phyloP scores from a whole-genome alignment of 1,140 invertebrate species.

The Drosophila kurseongensis region DNA sequence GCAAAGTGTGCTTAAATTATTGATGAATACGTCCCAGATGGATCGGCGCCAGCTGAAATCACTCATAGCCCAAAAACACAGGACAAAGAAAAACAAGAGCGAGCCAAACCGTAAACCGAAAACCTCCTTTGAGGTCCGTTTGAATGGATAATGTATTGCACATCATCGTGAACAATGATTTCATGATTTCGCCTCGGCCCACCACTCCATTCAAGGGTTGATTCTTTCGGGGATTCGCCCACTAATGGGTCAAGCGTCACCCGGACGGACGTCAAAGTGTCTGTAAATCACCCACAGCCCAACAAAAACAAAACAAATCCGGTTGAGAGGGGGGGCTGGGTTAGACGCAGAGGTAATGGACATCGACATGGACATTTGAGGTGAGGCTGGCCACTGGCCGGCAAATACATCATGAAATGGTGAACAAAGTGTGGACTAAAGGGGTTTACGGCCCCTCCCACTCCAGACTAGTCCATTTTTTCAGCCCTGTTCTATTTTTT shows the following conservation, averaged over 20 bases:
- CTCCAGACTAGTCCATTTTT: slow-evolving; percentile 27
- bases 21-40: slow-evolving; percentile 74
- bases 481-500: slow-evolving; percentile 24
- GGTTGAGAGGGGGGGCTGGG: neutral
- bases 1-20: slow-evolving; percentile 74
- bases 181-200: slow-evolving; percentile 65
- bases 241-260: slow-evolving; percentile 82
- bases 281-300: slow-evolving; percentile 74
- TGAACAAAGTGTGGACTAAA: slow-evolving; percentile 28
- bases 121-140: slow-evolving; percentile 62
- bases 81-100: slow-evolving; percentile 35
- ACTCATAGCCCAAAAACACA: slow-evolving; percentile 52
- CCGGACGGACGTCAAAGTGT: slow-evolving; percentile 80
- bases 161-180: slow-evolving; percentile 82
- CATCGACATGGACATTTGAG: slow-evolving; percentile 60
- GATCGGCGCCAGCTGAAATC: slow-evolving; percentile 73
- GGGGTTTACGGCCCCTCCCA: slow-evolving; percentile 12
- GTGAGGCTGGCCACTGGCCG: slow-evolving; percentile 51
- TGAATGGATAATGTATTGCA: slow-evolving; percentile 78
- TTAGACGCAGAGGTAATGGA: slow-evolving; percentile 49
- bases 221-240: slow-evolving; percentile 65
- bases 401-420: slow-evolving; percentile 71
- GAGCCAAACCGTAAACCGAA: slow-evolving; percentile 18
- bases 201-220: slow-evolving; percentile 52
- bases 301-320: slow-evolving; percentile 41